Evolutionary conservation across 2,113 vertebrate genomes (phyloP), one percentile per base, ranked within the genome.

Genomic region (Panurus biarmicus): DNA sequence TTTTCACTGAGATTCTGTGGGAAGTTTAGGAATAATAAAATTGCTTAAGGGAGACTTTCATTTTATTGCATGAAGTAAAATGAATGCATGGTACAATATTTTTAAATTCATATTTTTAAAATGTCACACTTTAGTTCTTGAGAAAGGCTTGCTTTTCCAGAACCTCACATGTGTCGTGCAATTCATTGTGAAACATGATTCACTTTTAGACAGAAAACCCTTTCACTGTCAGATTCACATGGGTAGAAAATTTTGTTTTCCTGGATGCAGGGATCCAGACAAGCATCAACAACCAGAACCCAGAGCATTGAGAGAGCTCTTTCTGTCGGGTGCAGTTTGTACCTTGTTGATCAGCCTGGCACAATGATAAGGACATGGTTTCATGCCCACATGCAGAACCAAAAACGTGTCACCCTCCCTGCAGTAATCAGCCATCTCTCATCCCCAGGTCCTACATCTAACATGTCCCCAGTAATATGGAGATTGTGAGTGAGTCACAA

Each of bases 401-500:
- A 51, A 28, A 48, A 2, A 12, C 23, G 35, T 10, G 4, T 14
- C 23, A 13, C 51, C 33, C 22, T 83, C 33, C 14, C 45, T 28
- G 24, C 40, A n/a, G 26, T 10, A 58, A 56, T 10, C 67, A 33
- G 31, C 15, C 36, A 53, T 2, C 40, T 24, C 60, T 65, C 2
- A 1, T 23, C 54, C 76, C 42, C 73, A 35, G 12, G 14, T 10
- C n/a, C 73, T 10, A 11, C 44, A 16, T 5, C 22, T 24, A 24
- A 47, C 0, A 0, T 3, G 14, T 16, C 28, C 65, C n/a, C 13
- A 18, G 50, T 5, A 57, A 50, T 4, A 28, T 4, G 35, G 38
- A 71, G 48, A 25, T 21, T 75, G 15, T 40, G 48, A 47, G 47
- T 26, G 61, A 75, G 47, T 42, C 29, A 61, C 40, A 54, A 15